A percentile compares a stretch with the other conserved stretches of the same genome.
phyloP scores from a whole-genome alignment of 2,888 invertebrate genomes.

The Ochlodes sylvanus region DNA sequence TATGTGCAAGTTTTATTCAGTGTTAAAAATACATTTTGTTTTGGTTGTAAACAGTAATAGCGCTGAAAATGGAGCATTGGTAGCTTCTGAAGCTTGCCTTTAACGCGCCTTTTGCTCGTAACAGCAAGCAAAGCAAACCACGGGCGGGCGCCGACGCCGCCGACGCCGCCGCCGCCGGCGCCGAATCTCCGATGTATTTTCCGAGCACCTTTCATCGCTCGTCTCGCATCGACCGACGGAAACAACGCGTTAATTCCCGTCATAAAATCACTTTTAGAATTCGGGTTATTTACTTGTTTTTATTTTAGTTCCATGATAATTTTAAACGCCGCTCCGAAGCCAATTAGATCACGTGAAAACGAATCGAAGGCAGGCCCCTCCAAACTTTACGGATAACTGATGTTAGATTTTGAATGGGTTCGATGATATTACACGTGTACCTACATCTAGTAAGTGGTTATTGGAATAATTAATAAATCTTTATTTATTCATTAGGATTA shows the following conservation, averaged over 20 bases:
- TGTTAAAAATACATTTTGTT: conserved; percentile 8
- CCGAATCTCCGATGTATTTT: conserved; percentile 72
- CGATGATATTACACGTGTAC: neutral
- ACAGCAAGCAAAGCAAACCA: conserved; percentile 51
- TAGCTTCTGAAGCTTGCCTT: conserved; percentile 37
- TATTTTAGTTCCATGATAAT: conserved; percentile 83
- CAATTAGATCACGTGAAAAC: conserved; percentile 80
- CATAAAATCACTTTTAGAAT: conserved; percentile 85
- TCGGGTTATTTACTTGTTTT: conserved; percentile 84
- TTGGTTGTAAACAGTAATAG: conserved; percentile 36
- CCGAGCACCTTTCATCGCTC: conserved; percentile 83
- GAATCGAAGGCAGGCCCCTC: conserved; percentile 50
- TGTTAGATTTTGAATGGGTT: neutral
- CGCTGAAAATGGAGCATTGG: conserved; percentile 32
- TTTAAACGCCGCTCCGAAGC: conserved; percentile 78
- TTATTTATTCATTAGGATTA: too few species aligned
- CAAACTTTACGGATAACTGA: conserved; percentile 41
- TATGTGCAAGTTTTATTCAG: neutral
- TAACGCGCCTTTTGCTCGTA: conserved; percentile 66
- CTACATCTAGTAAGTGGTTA: too few species aligned
- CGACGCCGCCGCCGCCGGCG: conserved; percentile 55
- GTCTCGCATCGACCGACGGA: conserved; percentile 83
- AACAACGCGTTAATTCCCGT: conserved; percentile 85
- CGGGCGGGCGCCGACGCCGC: conserved; percentile 53
- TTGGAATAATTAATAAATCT: too few species aligned